Percentiles rank a stretch among this genome's conserved stretches.
phyloP scores from a whole-genome alignment of 1,140 invertebrate genomes.

The Eriocheir sinensis region DNA sequence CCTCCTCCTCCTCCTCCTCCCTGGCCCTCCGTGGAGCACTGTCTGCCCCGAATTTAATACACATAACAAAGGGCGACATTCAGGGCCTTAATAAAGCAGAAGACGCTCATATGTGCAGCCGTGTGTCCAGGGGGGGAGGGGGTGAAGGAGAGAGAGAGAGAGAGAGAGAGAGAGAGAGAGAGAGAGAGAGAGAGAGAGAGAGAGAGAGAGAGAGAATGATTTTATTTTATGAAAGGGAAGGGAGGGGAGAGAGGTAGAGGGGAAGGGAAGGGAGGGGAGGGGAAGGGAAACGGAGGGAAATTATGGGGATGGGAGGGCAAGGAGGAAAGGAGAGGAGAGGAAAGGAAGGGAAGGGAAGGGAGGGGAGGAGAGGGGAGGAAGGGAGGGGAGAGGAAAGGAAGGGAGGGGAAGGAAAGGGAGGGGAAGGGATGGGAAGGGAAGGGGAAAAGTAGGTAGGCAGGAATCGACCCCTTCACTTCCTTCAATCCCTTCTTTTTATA shows the following conservation, averaged over 20 bases:
- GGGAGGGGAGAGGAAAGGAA: neutral
- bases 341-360: neutral
- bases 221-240: constrained; percentile 1
- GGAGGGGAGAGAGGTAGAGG: neutral
- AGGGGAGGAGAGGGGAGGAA: constrained; percentile 16
- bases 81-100: too few species aligned
- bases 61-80: neutral
- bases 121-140: neutral
- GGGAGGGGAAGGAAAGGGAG: neutral
- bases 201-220: neutral
- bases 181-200: neutral
- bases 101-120: too few species aligned
- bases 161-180: constrained; percentile 33
- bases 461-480: neutral
- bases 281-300: neutral
- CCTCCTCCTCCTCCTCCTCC: too few species aligned
- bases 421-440: neutral
- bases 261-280: constrained; percentile 20
- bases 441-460: neutral
- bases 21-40: neutral
- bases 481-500: neutral
- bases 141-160: constrained; percentile 39
- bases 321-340: neutral
- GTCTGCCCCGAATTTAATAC: neutral
- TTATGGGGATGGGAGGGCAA: neutral